A percentile compares a stretch with the other conserved stretches of the same genome.
These are phyloP conservation scores for Lasioglossum vierecki DNA, from an alignment of 2,888 invertebrate genomes.

Conservation along the genomic window DNA sequence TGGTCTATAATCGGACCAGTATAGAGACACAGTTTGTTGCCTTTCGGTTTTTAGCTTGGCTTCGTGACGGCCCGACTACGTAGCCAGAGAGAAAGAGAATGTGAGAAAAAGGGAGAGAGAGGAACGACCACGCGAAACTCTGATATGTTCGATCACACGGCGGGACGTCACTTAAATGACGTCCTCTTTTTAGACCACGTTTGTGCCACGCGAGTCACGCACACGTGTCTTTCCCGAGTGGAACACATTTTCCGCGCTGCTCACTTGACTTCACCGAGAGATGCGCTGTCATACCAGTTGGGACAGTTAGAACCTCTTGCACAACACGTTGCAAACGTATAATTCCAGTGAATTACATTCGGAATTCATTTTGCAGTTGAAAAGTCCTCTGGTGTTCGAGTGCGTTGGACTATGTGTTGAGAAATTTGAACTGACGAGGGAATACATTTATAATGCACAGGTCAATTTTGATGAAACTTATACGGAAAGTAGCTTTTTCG, in stretches of 20 bases:
- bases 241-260: slow-evolving; percentile 13
- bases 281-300: not conserved
- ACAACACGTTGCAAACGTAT: not conserved
- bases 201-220: slow-evolving; percentile 43
- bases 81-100: not conserved
- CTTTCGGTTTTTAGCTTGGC: slow-evolving; percentile 65
- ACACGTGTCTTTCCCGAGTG: slow-evolving; percentile 43
- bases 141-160: slow-evolving; percentile 60
- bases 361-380: not conserved
- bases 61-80: slow-evolving; percentile 30
- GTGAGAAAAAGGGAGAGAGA: not conserved
- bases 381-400: not conserved
- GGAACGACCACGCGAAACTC: slow-evolving; percentile 41
- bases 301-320: not conserved
- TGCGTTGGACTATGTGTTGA: not conserved
- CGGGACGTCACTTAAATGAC: slow-evolving; percentile 59
- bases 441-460: not conserved
- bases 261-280: not conserved
- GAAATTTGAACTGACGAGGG: not conserved
- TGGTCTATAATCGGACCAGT: slow-evolving; percentile 78
- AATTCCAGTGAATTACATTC: not conserved
- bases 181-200: slow-evolving; percentile 57
- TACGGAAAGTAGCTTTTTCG: not conserved
- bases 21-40: slow-evolving; percentile 71
- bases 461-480: too few relatives aligned